These are phyloP conservation scores for Sarcophaga carnaria DNA, from an alignment of 2,888 invertebrate species.

Conservation along the genomic window DNA sequence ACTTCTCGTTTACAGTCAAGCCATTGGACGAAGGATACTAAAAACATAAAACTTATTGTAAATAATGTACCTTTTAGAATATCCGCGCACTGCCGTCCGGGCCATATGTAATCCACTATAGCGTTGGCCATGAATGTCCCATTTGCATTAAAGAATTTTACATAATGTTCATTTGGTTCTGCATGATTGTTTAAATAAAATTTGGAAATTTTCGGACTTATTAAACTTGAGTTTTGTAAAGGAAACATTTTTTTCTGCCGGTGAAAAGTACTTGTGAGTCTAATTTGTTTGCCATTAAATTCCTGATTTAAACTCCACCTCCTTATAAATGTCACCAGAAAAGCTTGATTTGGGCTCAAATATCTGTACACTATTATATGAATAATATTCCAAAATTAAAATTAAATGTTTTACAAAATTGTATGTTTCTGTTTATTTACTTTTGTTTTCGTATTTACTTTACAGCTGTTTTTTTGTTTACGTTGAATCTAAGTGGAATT, in stretches of 20 bases:
- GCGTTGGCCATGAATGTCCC: conserved; percentile 49
- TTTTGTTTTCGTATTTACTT: background rate
- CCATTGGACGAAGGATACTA: no score
- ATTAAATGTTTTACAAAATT: background rate
- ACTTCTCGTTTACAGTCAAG: no score
- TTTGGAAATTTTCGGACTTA: conserved; percentile 50
- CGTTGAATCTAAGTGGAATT: background rate
- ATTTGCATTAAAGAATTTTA: conserved; percentile 51
- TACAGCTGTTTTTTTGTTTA: conserved; percentile 43
- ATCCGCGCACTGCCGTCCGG: background rate
- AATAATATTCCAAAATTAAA: no score
- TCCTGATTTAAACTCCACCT: no score
- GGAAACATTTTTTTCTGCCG: conserved; percentile 26
- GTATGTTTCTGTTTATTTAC: background rate
- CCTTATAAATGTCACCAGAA: no score
- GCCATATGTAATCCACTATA: conserved; percentile 56
- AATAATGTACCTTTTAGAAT: conserved; percentile 43
- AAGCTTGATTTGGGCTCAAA: no score
- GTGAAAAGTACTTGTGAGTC: no score
- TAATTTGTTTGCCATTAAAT: no score
- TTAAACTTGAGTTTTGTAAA: conserved; percentile 37
- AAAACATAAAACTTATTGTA: no score
- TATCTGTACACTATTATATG: no score
- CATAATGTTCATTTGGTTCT: background rate
- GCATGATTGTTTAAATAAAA: conserved; percentile 45